These are phyloP conservation scores for Cephus pygmeus DNA, from an alignment of 2,888 invertebrate genomes.

Conservation along the genomic window DNA sequence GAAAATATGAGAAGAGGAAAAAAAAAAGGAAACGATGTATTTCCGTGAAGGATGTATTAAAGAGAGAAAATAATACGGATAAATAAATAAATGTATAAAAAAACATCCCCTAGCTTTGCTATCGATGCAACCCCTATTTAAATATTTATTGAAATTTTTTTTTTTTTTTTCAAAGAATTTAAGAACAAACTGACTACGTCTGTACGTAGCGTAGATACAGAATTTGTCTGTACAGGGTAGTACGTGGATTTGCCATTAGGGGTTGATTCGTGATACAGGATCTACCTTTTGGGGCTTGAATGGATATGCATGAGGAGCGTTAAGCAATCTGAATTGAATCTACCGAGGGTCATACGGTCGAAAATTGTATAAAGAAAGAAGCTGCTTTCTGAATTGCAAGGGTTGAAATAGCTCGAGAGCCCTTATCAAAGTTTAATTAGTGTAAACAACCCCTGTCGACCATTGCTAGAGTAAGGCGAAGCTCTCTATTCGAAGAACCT, in stretches of 20 bases:
- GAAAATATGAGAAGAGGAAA: neutral
- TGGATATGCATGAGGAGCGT: neutral
- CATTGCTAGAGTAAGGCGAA: neutral
- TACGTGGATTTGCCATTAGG: neutral
- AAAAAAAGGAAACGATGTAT: too few species aligned
- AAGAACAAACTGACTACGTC: too few species aligned
- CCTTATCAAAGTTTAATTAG: constrained; percentile 1
- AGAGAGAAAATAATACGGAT: neutral
- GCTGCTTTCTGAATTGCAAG: neutral
- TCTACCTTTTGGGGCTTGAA: neutral
- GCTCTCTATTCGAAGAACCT: neutral
- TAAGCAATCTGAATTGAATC: neutral
- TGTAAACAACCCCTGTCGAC: neutral
- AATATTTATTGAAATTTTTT: neutral
- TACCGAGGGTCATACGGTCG: neutral
- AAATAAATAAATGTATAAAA: neutral
- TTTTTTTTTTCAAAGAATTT: too few species aligned
- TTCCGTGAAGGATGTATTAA: too few species aligned
- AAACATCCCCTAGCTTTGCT: neutral
- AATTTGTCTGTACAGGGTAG: neutral
- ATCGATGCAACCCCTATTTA: neutral
- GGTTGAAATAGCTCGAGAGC: neutral
- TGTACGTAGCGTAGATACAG: neutral
- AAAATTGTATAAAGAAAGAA: neutral
- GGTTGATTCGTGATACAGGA: neutral